Evolutionary conservation across 2,888 invertebrate species (phyloP), one percentile per base, ranked within the genome.

Genomic region (Marasmarcha lunaedactyla): DNA sequence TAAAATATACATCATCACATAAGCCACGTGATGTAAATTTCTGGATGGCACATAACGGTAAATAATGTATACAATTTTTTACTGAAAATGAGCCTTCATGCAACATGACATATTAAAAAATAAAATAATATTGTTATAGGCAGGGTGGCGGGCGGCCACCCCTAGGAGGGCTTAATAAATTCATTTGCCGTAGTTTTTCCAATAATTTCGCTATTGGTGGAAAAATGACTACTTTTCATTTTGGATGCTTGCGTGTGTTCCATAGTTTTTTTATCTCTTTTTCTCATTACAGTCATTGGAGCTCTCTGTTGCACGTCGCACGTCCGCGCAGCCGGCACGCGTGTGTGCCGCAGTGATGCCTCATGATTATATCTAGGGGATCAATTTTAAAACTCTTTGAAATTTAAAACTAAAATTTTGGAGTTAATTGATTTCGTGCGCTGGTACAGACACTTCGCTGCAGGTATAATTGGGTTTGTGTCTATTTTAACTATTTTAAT

Each of bases 171-270:
- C 56, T 68, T 77, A 77, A 77, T 81, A 78, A 76, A 76, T 78
- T 78, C 73, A 79, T 79, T 76, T 76, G 71, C 59, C 52, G 66
- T 78, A 81, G 79, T 81, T 79, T 81, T 79, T 81, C 71, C 78
- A 64, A 78, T 81, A 79, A 79, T 81, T 66, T 66, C 57, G 51
- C 76, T 60, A 81, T 81, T 81, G 81, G 81, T 72, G 71, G 76
- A 81, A 78, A 81, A 81, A 81, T 77, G 68, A 65, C 67, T 71
- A 70, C 71, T 77, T 72, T 71, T 71, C 73, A 66, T 71, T 72
- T 70, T 57, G 59, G 56, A 54, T 49, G 57, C 54, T 53, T 54
- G 53, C 57, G 59, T 57, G 64, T 50, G 57, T 50, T 51, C 44
- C 48, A 44, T 55, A 47, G 9, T 30, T 9, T 25, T 55, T 63